phyloP scores from a whole-genome alignment of 2,113 vertebrate genomes.

The Etia nguti region DNA sequence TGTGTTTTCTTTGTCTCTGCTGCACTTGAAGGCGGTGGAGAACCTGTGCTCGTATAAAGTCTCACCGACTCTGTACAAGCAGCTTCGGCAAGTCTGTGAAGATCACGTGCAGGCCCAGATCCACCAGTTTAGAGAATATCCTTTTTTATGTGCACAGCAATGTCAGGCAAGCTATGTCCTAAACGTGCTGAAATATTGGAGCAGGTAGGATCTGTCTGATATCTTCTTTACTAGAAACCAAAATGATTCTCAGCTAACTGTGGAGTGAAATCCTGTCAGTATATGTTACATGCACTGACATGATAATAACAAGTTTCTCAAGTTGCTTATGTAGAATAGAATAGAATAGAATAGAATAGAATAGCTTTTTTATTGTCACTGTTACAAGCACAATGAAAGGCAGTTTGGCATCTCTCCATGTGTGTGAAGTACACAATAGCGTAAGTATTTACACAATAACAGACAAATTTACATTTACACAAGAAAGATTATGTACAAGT shows the following conservation, averaged over 20 bases:
- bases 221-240: not conserved
- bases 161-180: not conserved
- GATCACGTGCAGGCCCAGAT: constrained; percentile 98
- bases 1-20: constrained; percentile 5
- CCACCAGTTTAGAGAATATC: constrained; percentile 93
- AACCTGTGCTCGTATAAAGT: constrained; percentile 99
- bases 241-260: not conserved
- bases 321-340: too few relatives aligned
- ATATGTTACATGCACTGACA: not conserved
- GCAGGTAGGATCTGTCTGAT: not conserved
- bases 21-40: constrained; percentile 85
- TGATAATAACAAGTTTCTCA: not conserved
- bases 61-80: constrained; percentile 96
- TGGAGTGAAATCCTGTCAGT: not conserved
- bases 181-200: not conserved
- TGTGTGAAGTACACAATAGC: too few relatives aligned
- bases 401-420: too few relatives aligned
- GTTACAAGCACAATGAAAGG: too few relatives aligned
- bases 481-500: too few relatives aligned
- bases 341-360: too few relatives aligned
- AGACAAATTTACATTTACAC: too few relatives aligned
- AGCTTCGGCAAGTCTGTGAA: constrained; percentile 94
- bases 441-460: too few relatives aligned
- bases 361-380: too few relatives aligned
- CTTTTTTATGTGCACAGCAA: constrained; percentile 7